phyloP scores from a whole-genome alignment of 2,888 invertebrate genomes.

The Phrixothrix hirtus region DNA sequence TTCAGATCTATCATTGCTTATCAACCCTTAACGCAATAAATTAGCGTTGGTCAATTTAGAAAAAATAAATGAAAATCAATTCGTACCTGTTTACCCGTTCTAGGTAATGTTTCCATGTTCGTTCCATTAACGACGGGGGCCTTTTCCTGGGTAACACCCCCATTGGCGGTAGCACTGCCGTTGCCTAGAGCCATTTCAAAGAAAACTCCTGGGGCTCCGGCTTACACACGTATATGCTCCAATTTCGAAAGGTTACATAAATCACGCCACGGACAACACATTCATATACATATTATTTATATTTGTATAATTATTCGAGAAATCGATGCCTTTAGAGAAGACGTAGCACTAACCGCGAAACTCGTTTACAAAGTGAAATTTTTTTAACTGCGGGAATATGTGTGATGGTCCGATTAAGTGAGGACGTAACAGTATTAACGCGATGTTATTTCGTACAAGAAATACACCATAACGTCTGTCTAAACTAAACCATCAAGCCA shows the following conservation, averaged over 20 bases:
- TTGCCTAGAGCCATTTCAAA: slow-evolving; percentile 53
- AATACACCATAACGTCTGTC: too few relatives aligned
- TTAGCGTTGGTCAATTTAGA: too few relatives aligned
- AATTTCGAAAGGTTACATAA: slow-evolving; percentile 1
- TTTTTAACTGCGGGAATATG: slow-evolving; percentile 27
- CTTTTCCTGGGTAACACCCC: slow-evolving; percentile 57
- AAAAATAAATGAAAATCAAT: too few relatives aligned
- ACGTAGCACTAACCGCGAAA: slow-evolving; percentile 36
- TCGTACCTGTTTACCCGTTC: slow-evolving; percentile 62
- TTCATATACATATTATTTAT: slow-evolving; percentile 9
- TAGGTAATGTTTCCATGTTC: slow-evolving; percentile 63
- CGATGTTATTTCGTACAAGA: background rate
- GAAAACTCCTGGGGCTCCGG: background rate
- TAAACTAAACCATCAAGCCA: too few relatives aligned
- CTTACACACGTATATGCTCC: background rate
- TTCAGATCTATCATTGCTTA: too few relatives aligned
- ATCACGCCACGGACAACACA: slow-evolving; percentile 4
- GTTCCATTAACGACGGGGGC: slow-evolving; percentile 65
- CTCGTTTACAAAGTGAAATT: slow-evolving; percentile 39
- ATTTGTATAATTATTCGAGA: slow-evolving; percentile 15
- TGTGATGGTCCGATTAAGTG: slow-evolving; percentile 1
- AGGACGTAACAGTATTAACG: background rate
- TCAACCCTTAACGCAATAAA: too few relatives aligned
- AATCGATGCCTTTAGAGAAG: slow-evolving; percentile 30
- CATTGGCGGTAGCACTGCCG: slow-evolving; percentile 52